Evolutionary conservation across 2,888 invertebrate genomes (phyloP).

Genomic region (Agrochola litura): DNA sequence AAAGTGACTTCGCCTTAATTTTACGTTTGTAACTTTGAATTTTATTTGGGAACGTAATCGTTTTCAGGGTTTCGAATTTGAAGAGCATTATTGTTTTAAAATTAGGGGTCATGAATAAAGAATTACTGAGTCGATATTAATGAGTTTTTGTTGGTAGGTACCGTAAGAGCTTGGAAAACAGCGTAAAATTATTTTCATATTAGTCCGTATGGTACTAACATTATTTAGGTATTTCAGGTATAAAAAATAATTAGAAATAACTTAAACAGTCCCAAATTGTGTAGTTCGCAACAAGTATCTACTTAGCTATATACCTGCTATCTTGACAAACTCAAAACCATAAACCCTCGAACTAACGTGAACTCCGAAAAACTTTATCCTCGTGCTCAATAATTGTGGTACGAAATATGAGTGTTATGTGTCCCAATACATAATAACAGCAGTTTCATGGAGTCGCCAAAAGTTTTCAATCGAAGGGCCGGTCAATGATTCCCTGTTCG

Average conservation of each 20-base stretch:
- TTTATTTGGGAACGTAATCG: constrained; percentile 55
- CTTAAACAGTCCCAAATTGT: not conserved
- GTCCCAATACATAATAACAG: constrained; percentile 56
- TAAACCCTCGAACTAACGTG: constrained; percentile 21
- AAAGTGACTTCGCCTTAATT: constrained; percentile 68
- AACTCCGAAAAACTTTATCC: constrained; percentile 26
- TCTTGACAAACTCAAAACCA: constrained; percentile 11
- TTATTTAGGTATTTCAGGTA: not conserved
- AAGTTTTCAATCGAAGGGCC: constrained; percentile 63
- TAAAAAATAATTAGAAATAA: not conserved
- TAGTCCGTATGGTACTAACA: constrained; percentile 12
- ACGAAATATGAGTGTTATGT: constrained; percentile 56
- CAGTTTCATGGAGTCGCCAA: constrained; percentile 50
- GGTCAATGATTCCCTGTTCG: constrained; percentile 69
- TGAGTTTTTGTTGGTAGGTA: constrained; percentile 21
- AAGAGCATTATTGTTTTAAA: constrained; percentile 51
- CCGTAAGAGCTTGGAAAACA: constrained; percentile 6
- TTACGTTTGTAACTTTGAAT: constrained; percentile 58
- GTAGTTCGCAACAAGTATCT: not conserved
- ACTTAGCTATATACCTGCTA: not conserved
- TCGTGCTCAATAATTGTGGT: constrained; percentile 44
- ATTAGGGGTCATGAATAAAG: constrained; percentile 54
- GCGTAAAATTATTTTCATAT: constrained; percentile 32
- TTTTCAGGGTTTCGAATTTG: constrained; percentile 47
- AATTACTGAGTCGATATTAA: constrained; percentile 57